Evolutionary conservation across 1,140 invertebrate species (phyloP).

Genomic region (Tetranychus urticae): DNA sequence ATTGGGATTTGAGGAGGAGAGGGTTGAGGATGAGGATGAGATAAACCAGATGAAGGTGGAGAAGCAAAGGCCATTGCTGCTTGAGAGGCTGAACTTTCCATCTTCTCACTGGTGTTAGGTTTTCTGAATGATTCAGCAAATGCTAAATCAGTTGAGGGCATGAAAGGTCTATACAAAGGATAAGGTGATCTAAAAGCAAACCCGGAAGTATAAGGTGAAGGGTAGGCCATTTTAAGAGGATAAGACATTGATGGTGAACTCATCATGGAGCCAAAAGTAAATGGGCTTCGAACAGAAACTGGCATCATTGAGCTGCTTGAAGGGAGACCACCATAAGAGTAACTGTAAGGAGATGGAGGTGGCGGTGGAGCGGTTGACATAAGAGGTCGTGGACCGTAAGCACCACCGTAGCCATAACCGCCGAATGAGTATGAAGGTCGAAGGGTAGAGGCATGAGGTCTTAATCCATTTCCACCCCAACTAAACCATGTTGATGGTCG

Average conservation of each 20-base stretch:
- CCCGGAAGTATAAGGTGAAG: background rate
- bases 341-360: background rate
- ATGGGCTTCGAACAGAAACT: background rate
- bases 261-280: background rate
- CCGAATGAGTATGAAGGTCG: too few relatives aligned
- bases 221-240: background rate
- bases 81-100: background rate
- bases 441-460: too few relatives aligned
- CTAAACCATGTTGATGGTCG: background rate
- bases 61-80: background rate
- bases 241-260: background rate
- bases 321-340: background rate
- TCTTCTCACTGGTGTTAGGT: background rate
- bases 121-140: background rate
- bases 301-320: background rate
- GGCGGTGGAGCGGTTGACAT: background rate
- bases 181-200: background rate
- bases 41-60: background rate
- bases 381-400: background rate
- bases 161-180: background rate
- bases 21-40: background rate
- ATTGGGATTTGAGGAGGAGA: background rate
- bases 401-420: background rate
- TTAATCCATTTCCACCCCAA: too few relatives aligned
- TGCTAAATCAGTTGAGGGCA: background rate